These are phyloP conservation scores for Pelvicachromis taeniatus DNA, from an alignment of 2,113 vertebrate genomes.

Conservation along the genomic window DNA sequence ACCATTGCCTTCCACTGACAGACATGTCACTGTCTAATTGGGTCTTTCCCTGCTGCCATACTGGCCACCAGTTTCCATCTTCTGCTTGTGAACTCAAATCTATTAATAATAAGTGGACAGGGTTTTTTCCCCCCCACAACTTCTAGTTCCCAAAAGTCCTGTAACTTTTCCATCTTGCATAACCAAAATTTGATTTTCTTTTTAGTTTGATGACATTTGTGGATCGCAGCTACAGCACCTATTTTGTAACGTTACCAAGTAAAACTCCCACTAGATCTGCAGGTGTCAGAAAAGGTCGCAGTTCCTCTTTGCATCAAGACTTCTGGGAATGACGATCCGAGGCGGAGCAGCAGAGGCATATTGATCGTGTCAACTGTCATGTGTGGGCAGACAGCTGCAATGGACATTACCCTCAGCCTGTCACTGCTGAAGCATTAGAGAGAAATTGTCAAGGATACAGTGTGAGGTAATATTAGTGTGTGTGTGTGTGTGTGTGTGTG, in stretches of 20 bases:
- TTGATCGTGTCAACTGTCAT: slow-evolving; percentile 33
- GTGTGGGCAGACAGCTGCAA: slow-evolving; percentile 44
- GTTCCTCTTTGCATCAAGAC: neutral
- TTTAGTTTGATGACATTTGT: neutral
- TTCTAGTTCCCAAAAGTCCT: neutral
- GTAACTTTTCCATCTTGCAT: neutral
- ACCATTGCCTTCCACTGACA: slow-evolving; percentile 10
- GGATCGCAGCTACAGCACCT: neutral
- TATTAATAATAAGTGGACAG: neutral
- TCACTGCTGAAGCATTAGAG: slow-evolving; percentile 36
- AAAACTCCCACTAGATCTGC: neutral
- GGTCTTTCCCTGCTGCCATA: neutral
- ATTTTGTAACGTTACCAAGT: neutral
- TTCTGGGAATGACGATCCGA: neutral
- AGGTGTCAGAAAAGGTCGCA: neutral
- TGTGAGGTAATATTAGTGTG: neutral
- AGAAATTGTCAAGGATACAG: neutral
- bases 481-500: neutral
- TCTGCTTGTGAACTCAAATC: neutral
- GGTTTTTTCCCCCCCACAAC: too few relatives aligned
- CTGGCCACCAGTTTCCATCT: neutral
- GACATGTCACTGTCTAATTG: slow-evolving; percentile 19
- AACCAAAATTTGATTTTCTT: neutral
- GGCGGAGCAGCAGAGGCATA: neutral
- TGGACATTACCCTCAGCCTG: slow-evolving; percentile 8